A percentile compares a stretch with the other conserved stretches of the same genome.
phyloP scores from a whole-genome alignment of 2,797 vertebrate species.

The Threskiornis aethiopicus region DNA sequence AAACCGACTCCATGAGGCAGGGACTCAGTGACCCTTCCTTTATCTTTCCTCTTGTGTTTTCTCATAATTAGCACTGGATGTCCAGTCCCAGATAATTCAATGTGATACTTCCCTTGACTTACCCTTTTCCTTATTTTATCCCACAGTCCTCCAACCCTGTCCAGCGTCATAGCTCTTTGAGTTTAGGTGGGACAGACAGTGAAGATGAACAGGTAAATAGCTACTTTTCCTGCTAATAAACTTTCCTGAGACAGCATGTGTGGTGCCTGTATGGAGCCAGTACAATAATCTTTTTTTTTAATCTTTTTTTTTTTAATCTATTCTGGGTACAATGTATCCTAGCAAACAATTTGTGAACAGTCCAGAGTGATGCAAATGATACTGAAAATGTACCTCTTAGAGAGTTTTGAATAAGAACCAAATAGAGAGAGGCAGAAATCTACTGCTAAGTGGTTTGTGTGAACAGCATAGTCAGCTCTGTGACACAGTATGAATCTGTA shows the following conservation, averaged over 20 bases:
- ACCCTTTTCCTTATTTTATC: slow-evolving; percentile 53
- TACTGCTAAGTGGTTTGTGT: neutral
- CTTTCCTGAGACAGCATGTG: neutral
- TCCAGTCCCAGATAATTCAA: neutral
- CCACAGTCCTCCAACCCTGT: slow-evolving; percentile 71
- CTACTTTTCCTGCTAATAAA: slow-evolving; percentile 22
- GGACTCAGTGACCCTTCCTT: neutral
- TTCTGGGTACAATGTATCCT: neutral
- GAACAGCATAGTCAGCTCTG: neutral
- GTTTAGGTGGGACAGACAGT: slow-evolving; percentile 82
- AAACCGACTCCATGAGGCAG: neutral
- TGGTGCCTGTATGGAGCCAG: neutral
- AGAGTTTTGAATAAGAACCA: neutral
- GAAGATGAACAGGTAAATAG: slow-evolving; percentile 84
- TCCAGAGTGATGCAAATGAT: neutral
- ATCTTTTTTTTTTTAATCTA: neutral
- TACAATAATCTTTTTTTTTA: neutral
- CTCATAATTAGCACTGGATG: neutral
- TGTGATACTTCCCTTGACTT: slow-evolving; percentile 39
- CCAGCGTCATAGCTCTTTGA: slow-evolving; percentile 80
- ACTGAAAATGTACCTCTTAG: neutral
- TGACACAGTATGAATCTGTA: neutral
- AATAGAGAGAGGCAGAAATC: neutral
- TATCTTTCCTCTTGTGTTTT: slow-evolving; percentile 43
- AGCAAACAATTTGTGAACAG: neutral